phyloP scores from a whole-genome alignment of 2,113 vertebrate species.

The Pagrus major region DNA sequence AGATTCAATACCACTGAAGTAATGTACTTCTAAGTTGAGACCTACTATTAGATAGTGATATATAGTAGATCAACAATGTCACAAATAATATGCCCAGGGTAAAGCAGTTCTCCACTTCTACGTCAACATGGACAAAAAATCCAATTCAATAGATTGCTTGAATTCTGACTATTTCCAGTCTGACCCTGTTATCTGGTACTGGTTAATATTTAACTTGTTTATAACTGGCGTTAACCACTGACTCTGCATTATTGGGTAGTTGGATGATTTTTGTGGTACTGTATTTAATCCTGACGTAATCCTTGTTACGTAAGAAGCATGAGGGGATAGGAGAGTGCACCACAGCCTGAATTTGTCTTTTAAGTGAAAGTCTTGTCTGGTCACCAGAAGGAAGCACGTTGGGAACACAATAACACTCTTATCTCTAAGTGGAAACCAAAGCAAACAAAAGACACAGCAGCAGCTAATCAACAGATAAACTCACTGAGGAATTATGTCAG shows the following conservation, averaged over 20 bases:
- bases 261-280: background rate
- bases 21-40: background rate
- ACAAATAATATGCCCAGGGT: background rate
- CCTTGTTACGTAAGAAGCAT: background rate
- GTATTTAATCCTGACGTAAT: constrained; percentile 1
- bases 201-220: constrained; percentile 8
- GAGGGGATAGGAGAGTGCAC: background rate
- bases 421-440: constrained; percentile 70
- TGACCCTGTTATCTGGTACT: constrained; percentile 4
- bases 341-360: background rate
- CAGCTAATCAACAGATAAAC: constrained; percentile 29
- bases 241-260: background rate
- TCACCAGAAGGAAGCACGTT: constrained; percentile 8
- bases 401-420: constrained; percentile 33
- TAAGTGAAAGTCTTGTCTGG: constrained; percentile 30
- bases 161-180: background rate
- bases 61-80: background rate
- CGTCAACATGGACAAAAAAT: background rate
- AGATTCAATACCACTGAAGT: background rate
- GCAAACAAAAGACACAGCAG: constrained; percentile 57
- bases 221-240: background rate
- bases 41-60: background rate
- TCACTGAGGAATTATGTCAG: constrained; percentile 52
- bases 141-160: background rate
- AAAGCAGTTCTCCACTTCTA: background rate